phyloP scores from a whole-genome alignment of 2,797 vertebrate genomes.

The Oceanodroma leucorhoa region DNA sequence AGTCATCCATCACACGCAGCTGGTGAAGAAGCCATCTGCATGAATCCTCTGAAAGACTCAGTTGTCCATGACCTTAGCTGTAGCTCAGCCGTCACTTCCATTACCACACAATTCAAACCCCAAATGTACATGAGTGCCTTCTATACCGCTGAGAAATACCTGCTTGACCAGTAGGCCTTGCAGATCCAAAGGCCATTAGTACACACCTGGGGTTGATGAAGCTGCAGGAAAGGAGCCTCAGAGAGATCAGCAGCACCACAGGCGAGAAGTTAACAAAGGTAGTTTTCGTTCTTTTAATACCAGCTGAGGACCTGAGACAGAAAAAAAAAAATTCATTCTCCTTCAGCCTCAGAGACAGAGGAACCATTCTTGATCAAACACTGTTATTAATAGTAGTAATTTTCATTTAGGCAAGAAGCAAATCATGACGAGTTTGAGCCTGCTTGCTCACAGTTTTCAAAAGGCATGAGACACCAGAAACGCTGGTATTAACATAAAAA shows the following conservation, averaged over 20 bases:
- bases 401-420: not conserved
- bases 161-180: not conserved
- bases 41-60: not conserved
- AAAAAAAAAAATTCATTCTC: not conserved
- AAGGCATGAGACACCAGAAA: not conserved
- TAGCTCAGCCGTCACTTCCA: not conserved
- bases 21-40: not conserved
- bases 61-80: not conserved
- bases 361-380: not conserved
- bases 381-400: not conserved
- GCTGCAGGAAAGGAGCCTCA: not conserved
- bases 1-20: not conserved
- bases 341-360: not conserved
- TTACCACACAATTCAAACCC: not conserved
- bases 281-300: not conserved
- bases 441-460: not conserved
- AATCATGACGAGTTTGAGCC: not conserved
- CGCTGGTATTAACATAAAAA: not conserved
- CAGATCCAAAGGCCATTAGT: not conserved
- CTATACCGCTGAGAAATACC: not conserved
- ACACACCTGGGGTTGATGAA: not conserved
- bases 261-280: not conserved
- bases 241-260: not conserved
- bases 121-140: not conserved
- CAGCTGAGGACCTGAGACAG: not conserved